Evolutionary conservation across 2,797 vertebrate genomes (phyloP).

Genomic region (Lophius americanus): DNA sequence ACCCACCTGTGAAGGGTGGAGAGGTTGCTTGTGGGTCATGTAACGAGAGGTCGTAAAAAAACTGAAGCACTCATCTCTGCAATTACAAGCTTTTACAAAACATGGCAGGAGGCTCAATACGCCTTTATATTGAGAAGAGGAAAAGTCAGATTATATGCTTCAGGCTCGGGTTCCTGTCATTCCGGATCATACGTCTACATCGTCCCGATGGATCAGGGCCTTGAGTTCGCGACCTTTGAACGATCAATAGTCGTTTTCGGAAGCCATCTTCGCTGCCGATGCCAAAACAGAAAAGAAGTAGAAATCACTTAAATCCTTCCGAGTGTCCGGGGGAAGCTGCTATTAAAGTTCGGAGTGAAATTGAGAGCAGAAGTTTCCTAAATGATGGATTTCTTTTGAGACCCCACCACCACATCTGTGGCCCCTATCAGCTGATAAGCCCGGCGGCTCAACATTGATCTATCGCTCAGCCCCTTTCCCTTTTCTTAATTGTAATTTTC

Average conservation of each 20-base stretch:
- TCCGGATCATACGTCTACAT: slow-evolving; percentile 65
- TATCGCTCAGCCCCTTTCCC: slow-evolving; percentile 60
- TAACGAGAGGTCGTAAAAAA: slow-evolving; percentile 55
- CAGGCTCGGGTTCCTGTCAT: slow-evolving; percentile 45
- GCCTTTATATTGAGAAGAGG: slow-evolving; percentile 25
- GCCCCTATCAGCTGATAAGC: slow-evolving; percentile 70
- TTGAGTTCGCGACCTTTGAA: slow-evolving; percentile 53
- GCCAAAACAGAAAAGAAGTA: slow-evolving; percentile 19
- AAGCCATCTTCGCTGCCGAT: slow-evolving; percentile 14
- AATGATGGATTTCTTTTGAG: slow-evolving; percentile 50
- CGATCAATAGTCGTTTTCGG: slow-evolving; percentile 56
- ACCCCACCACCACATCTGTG: slow-evolving; percentile 42
- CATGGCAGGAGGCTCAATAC: slow-evolving; percentile 35
- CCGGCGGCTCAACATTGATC: slow-evolving; percentile 70
- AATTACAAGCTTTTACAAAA: slow-evolving; percentile 54
- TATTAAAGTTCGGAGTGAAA: slow-evolving; percentile 32
- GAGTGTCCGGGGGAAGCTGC: slow-evolving; percentile 7
- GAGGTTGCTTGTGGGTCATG: slow-evolving; percentile 40
- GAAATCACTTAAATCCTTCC: slow-evolving; percentile 1
- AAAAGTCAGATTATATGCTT: slow-evolving; percentile 41
- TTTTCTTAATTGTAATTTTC: slow-evolving; percentile 75
- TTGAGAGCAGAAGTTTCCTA: slow-evolving; percentile 48
- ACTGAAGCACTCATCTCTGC: slow-evolving; percentile 35
- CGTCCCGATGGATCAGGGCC: slow-evolving; percentile 65
- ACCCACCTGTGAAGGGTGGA: slow-evolving; percentile 71